Percentiles rank a stretch among this genome's conserved stretches.
phyloP scores from a whole-genome alignment of 2,888 invertebrate species.

The Brenthis daphne region DNA sequence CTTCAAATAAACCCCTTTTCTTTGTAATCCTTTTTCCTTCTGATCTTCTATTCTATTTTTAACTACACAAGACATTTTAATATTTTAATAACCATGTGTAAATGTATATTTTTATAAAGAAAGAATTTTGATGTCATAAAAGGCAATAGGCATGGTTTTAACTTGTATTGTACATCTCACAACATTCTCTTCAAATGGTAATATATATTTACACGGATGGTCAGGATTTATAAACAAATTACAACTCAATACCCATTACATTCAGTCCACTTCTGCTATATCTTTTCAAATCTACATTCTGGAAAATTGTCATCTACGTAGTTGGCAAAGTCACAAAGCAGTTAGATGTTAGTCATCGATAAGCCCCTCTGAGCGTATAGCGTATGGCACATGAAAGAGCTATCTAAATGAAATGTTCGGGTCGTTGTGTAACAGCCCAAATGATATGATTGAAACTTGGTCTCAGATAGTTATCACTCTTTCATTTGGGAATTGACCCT shows the following conservation, averaged over 20 bases:
- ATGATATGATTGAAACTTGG: conserved; percentile 70
- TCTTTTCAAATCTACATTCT: conserved; percentile 37
- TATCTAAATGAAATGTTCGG: conserved; percentile 59
- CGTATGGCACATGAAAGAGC: conserved; percentile 54
- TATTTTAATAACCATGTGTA: not conserved
- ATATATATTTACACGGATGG: not conserved
- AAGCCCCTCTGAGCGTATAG: conserved; percentile 51
- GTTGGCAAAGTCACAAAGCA: conserved; percentile 46
- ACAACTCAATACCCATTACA: not conserved
- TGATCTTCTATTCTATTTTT: conserved; percentile 12
- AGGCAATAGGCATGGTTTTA: not conserved
- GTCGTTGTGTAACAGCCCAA: conserved; percentile 64
- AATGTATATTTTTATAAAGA: not conserved
- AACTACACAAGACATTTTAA: conserved; percentile 7
- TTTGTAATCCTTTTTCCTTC: conserved; percentile 15
- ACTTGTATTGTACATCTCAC: not conserved
- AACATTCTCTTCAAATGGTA: not conserved
- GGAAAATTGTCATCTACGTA: conserved; percentile 43
- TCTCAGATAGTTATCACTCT: conserved; percentile 71
- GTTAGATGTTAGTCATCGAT: conserved; percentile 49
- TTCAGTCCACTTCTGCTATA: conserved; percentile 24
- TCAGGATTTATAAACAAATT: not conserved
- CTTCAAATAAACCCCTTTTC: conserved; percentile 21
- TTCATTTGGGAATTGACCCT: conserved; percentile 62
- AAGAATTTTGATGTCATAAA: not conserved